These are phyloP conservation scores for Nansenia antarctica DNA, from an alignment of 2,113 vertebrate species.

Conservation along the genomic window DNA sequence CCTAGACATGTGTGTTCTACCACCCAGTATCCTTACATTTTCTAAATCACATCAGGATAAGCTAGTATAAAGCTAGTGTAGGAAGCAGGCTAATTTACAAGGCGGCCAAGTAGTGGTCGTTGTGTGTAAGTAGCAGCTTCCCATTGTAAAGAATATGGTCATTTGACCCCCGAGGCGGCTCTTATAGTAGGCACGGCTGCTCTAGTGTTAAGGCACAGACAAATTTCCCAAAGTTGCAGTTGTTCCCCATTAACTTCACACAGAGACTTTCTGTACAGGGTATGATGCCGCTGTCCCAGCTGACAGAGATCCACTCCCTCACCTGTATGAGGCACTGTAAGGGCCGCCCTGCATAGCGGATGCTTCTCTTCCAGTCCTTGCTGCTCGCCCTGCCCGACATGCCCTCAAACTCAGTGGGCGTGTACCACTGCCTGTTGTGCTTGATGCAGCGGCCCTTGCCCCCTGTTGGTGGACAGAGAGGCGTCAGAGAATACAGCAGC, in stretches of 20 bases:
- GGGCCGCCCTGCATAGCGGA: conserved; percentile 91
- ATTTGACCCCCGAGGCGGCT: too few species aligned
- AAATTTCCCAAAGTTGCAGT: too few species aligned
- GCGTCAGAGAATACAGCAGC: neutral
- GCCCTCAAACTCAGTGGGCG: conserved; percentile 94
- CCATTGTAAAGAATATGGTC: too few species aligned
- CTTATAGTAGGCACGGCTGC: too few species aligned
- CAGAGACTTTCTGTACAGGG: neutral
- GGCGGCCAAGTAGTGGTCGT: too few species aligned
- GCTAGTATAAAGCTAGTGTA: too few species aligned
- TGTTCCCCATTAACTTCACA: neutral
- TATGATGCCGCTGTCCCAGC: neutral
- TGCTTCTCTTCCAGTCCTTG: conserved; percentile 99
- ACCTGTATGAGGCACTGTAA: conserved; percentile 97
- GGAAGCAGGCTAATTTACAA: too few species aligned
- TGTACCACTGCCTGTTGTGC: conserved; percentile 92
- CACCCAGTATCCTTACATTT: too few species aligned
- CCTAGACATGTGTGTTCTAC: too few species aligned
- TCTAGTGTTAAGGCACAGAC: too few species aligned
- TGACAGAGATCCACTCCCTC: conserved; percentile 1
- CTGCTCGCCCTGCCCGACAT: conserved; percentile 96
- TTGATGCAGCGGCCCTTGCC: conserved; percentile 94
- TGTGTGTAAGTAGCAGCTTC: too few species aligned
- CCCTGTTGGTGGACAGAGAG: conserved; percentile 66
- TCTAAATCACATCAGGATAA: too few species aligned